Evolutionary conservation across 1,140 invertebrate genomes (phyloP).

Genomic region (Bactericera cockerelli): DNA sequence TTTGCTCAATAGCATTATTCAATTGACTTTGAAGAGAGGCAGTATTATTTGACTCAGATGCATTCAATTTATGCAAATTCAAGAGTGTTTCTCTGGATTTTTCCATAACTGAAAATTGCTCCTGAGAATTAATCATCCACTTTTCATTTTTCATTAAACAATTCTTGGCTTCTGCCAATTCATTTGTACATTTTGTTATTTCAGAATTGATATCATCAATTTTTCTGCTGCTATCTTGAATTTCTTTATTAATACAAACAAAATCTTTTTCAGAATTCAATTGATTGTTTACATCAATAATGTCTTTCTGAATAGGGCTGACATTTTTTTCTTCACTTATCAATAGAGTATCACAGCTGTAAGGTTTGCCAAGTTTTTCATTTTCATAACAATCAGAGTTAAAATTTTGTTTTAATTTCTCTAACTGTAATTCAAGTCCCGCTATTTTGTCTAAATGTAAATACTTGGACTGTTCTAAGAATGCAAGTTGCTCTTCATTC

Average conservation of each 20-base stretch:
- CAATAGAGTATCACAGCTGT: background rate
- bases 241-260: background rate
- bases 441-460: slow-evolving; percentile 1
- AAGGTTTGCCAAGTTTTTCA: background rate
- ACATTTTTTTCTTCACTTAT: slow-evolving; percentile 2
- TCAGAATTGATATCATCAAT: slow-evolving; percentile 6
- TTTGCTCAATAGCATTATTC: background rate
- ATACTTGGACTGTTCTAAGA: slow-evolving; percentile 7
- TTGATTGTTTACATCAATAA: background rate
- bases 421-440: background rate
- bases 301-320: background rate
- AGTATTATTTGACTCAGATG: background rate
- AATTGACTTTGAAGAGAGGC: background rate
- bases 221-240: background rate
- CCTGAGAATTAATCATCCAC: background rate
- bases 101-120: background rate
- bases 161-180: background rate
- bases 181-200: background rate
- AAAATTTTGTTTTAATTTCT: slow-evolving; percentile 3
- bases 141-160: slow-evolving; percentile 1
- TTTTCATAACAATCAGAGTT: background rate
- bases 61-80: background rate
- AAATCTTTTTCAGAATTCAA: slow-evolving; percentile 1
- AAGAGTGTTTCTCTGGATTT: background rate
- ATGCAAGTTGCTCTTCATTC: background rate